phyloP scores from a whole-genome alignment of 2,888 invertebrate species.

The Panzeria rudis region DNA sequence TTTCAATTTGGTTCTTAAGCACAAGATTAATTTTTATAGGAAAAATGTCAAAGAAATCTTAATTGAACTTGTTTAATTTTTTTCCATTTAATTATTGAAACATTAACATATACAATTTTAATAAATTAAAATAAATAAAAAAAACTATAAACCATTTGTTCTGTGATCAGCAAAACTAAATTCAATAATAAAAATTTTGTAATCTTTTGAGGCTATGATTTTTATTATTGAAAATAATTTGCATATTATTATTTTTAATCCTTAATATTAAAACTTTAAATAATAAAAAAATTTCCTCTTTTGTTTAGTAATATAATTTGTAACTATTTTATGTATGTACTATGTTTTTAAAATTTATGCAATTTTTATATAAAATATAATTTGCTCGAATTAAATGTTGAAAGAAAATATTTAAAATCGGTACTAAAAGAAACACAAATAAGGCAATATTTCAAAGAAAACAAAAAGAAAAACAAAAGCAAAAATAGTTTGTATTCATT shows the following conservation, averaged over 20 bases:
- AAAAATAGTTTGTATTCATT: conserved; percentile 68
- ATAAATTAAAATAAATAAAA: conserved; percentile 42
- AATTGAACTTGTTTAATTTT: conserved; percentile 37
- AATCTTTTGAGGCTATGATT: conserved; percentile 32
- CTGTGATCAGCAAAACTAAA: conserved; percentile 69
- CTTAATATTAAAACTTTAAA: conserved; percentile 65
- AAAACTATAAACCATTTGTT: conserved; percentile 71
- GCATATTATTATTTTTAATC: conserved; percentile 71
- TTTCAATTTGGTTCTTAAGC: neutral
- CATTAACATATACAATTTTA: conserved; percentile 61
- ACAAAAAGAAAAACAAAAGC: conserved; percentile 34
- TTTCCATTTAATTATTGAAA: conserved; percentile 47
- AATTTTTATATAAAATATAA: conserved; percentile 50
- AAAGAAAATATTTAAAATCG: conserved; percentile 43
- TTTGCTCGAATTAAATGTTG: conserved; percentile 64
- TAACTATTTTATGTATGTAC: conserved; percentile 10
- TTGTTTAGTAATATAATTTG: conserved; percentile 54
- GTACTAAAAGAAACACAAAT: conserved; percentile 33
- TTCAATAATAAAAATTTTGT: conserved; percentile 58
- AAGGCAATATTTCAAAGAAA: conserved; percentile 66
- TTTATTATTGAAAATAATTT: conserved; percentile 64
- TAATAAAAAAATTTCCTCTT: conserved; percentile 47
- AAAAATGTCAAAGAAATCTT: neutral
- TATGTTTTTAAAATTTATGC: conserved; percentile 37
- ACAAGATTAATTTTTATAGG: conserved; percentile 2